Percentiles rank a stretch among this genome's conserved stretches.
Conservation (phyloP, 2,888 invertebrate genomes). For the Diplolepis rosae region DNA sequence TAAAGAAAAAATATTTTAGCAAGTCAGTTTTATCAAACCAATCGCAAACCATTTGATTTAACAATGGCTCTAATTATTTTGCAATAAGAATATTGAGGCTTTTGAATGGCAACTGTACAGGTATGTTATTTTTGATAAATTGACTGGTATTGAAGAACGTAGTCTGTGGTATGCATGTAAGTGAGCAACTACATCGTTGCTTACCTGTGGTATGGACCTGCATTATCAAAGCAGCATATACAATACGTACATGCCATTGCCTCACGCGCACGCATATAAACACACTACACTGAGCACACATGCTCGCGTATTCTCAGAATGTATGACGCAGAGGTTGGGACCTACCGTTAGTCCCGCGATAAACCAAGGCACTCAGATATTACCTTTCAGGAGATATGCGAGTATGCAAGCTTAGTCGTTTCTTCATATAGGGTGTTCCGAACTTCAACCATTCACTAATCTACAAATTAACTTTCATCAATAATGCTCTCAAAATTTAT, state of each 20-base stretch:
- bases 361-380: slow-evolving; percentile 55
- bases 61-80: too few species aligned
- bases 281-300: slow-evolving; percentile 15
- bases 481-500: too few species aligned
- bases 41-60: too few species aligned
- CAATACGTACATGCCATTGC: not conserved
- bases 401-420: not conserved
- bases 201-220: slow-evolving; percentile 35
- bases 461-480: too few species aligned
- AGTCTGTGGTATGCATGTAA: not conserved
- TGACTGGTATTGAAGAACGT: not conserved
- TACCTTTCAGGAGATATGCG: slow-evolving; percentile 27
- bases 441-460: not conserved
- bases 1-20: too few species aligned
- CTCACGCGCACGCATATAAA: not conserved
- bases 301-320: slow-evolving; percentile 52
- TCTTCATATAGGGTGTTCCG: not conserved
- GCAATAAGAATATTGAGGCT: too few species aligned
- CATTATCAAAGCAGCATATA: not conserved
- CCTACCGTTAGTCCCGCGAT: slow-evolving; percentile 63
- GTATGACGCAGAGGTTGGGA: slow-evolving; percentile 60
- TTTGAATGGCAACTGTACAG: not conserved
- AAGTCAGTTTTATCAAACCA: too few species aligned
- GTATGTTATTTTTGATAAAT: not conserved
- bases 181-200: not conserved